Percentiles rank a stretch among this genome's conserved stretches.
These are phyloP conservation scores for Prenolepis imparis DNA, from an alignment of 2,888 invertebrate genomes.

Conservation along the genomic window DNA sequence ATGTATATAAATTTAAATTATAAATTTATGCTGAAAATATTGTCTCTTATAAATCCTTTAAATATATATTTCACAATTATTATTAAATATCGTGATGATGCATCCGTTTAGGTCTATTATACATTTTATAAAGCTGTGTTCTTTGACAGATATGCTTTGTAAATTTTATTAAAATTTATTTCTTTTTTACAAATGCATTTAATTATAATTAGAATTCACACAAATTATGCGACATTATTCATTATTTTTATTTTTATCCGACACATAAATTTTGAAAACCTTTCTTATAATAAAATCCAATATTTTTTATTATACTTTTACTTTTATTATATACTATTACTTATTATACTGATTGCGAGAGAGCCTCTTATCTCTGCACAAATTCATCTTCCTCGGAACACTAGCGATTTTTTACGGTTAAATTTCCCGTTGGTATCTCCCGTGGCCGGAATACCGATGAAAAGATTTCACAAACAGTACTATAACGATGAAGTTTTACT, in stretches of 20 bases:
- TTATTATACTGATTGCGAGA: background rate
- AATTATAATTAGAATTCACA: background rate
- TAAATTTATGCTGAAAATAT: background rate
- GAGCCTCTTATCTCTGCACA: background rate
- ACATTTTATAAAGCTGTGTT: background rate
- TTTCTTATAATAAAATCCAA: background rate
- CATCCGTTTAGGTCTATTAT: background rate
- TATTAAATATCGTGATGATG: background rate
- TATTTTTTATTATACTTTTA: no score
- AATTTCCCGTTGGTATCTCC: background rate
- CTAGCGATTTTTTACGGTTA: background rate
- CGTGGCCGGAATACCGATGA: background rate
- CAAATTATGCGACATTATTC: background rate
- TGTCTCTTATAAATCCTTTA: background rate
- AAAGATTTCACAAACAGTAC: background rate
- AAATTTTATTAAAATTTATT: background rate
- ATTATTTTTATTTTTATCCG: conserved; percentile 1
- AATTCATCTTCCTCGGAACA: background rate
- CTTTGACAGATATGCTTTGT: background rate
- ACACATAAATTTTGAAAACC: background rate
- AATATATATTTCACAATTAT: background rate
- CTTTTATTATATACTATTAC: no score
- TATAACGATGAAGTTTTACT: background rate
- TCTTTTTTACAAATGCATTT: background rate
- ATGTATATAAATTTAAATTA: background rate